These are phyloP conservation scores for Parus major DNA, from an alignment of 2,113 vertebrate genomes.

Conservation along the genomic window DNA sequence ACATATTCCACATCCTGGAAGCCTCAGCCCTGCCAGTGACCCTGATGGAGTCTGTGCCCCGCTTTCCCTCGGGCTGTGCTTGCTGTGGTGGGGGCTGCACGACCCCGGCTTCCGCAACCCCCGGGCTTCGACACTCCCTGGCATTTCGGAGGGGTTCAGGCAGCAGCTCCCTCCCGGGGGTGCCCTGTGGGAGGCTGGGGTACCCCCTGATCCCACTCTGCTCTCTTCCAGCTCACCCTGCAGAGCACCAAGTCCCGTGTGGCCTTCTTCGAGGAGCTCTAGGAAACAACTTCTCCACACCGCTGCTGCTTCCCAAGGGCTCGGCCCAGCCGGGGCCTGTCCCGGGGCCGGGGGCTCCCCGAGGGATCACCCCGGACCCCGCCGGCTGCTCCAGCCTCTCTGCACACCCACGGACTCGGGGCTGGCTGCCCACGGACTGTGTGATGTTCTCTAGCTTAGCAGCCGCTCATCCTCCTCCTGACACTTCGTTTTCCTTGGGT, in stretches of 20 bases:
- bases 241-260: conserved; percentile 95
- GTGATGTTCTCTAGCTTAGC: not conserved
- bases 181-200: not conserved
- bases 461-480: not conserved
- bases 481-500: not conserved
- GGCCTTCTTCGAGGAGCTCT: conserved; percentile 96
- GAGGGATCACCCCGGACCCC: not conserved
- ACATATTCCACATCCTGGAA: fast-evolving
- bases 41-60: not conserved
- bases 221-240: conserved; percentile 88
- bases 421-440: not conserved
- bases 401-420: not conserved
- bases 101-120: not conserved
- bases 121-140: not conserved
- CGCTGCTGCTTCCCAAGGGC: not conserved
- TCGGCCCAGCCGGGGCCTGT: not conserved
- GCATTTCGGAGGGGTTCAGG: fast-evolving
- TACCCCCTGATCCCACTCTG: conserved; percentile 24
- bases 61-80: not conserved
- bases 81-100: not conserved
- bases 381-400: not conserved
- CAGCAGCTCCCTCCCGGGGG: not conserved
- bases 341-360: not conserved
- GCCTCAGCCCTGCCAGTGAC: fast-evolving
- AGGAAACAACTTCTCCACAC: not conserved